Base-by-base conservation (phyloP, 1,140 invertebrate genomes). In the Carposina sasakii region DNA sequence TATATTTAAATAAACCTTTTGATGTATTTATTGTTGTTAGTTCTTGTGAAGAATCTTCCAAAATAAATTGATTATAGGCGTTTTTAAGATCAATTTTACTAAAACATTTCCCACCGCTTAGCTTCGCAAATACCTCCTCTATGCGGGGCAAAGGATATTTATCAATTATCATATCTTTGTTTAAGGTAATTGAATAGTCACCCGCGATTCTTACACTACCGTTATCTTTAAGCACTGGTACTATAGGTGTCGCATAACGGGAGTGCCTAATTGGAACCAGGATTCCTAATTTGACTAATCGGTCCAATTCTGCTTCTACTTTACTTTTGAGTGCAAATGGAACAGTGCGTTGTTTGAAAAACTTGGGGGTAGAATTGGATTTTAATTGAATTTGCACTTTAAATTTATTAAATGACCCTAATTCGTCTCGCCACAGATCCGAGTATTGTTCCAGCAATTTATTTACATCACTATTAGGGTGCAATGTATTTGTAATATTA, bases 21-120 rank as follows among this genome's bases (percentile, higher is more conserved):
- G 55, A 57, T 6, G 73, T 79, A 33, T 61, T 66, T n/a, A 79
- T 74, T 4, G 63, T 63, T 2, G 67, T 62, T 1, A 65, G 48
- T 28, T 60, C 33, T 28, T 69, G 52, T 2, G 68, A 76, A 1
- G 47, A 17, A 6, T 61, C 54, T 36, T 55, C 48, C 21, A 76
- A 37, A 3, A 34, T 13, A 31, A 71, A 52, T 55, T 72, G 72
- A 19, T 62, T 54, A 36, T 73, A 74, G 2, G 71, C 71, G 22
- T 63, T 60, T 41, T 47, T 66, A 20, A 73, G 53, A 53, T 77
- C 67, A 30, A 75, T 48, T 64, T 67, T 70, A 16, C 37, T 47
- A 31, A 61, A 75, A 6, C 48, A 28, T 42, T 59, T 44, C 1
- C 70, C 62, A 6, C 65, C 65, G 2, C 52, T 42, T 4, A 67